Evolutionary conservation across 1,140 invertebrate species (phyloP).

Genomic region (Phenacoccus solenopsis): DNA sequence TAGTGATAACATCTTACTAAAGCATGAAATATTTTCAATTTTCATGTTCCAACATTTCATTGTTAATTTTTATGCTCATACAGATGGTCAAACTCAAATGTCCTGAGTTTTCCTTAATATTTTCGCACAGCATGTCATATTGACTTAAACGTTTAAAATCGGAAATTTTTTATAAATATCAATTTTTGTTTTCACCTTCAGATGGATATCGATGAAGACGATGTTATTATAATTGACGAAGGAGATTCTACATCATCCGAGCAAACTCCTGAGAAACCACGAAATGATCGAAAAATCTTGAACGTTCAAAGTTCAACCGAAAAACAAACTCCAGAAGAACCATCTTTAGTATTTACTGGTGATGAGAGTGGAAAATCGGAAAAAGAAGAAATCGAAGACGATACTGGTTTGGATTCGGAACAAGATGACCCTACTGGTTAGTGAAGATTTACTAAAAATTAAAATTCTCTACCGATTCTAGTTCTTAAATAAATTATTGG

Average conservation of each 20-base stretch:
- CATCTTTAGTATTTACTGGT: not conserved
- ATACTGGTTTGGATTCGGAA: conserved; percentile 35
- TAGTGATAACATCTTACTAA: not conserved
- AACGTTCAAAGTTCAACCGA: not conserved
- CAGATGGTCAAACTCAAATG: no score
- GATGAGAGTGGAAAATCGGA: not conserved
- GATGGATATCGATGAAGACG: not conserved
- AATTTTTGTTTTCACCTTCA: not conserved
- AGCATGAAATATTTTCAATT: not conserved
- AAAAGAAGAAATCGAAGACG: conserved; percentile 26
- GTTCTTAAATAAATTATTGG: not conserved
- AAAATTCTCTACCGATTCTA: not conserved
- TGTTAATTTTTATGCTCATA: no score
- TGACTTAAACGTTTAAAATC: not conserved
- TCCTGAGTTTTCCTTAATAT: not conserved
- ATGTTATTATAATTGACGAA: conserved; percentile 1
- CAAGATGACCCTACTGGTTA: conserved; percentile 45
- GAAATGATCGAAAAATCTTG: not conserved
- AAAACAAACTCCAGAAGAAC: not conserved
- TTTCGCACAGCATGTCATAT: not conserved
- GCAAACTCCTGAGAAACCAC: not conserved
- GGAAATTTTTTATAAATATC: not conserved
- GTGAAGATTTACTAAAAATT: not conserved
- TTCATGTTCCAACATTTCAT: not conserved
- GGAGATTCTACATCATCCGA: not conserved